Conservation (phyloP, 2,113 vertebrate species). For the Chitala chitala region DNA sequence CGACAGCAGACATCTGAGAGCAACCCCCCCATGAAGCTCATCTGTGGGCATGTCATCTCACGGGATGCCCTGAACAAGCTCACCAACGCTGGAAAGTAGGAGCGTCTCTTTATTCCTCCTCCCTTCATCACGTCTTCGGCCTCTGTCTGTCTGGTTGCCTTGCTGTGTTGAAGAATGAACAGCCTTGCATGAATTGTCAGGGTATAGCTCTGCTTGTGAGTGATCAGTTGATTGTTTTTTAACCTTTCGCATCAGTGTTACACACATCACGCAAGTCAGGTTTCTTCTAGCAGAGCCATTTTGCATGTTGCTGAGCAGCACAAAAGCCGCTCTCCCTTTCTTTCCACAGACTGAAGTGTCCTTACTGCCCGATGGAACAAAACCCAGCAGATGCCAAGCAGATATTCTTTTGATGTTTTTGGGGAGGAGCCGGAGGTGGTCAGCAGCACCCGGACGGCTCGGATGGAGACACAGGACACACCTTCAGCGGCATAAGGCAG, state of each 20-base stretch:
- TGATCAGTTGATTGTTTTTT: too few relatives aligned
- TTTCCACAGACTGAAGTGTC: constrained; percentile 75
- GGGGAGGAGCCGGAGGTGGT: background rate
- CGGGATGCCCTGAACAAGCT: constrained; percentile 85
- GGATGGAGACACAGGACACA: constrained; percentile 27
- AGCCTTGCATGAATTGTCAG: too few relatives aligned
- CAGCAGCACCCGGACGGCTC: background rate
- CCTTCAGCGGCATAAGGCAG: constrained; percentile 13
- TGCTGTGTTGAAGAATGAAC: too few relatives aligned
- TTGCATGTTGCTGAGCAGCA: background rate
- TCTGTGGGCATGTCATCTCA: constrained; percentile 84
- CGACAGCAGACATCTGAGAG: constrained; percentile 83
- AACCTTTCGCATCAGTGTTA: too few relatives aligned
- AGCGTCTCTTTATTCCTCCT: background rate
- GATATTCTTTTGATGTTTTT: constrained; percentile 76
- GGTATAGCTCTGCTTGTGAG: too few relatives aligned
- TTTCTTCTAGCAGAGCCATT: too few relatives aligned
- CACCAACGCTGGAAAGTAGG: constrained; percentile 83
- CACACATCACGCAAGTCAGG: too few relatives aligned
- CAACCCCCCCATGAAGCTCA: constrained; percentile 85
- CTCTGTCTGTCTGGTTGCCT: background rate
- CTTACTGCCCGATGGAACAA: constrained; percentile 88
- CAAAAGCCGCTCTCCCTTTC: background rate
- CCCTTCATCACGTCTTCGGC: background rate
- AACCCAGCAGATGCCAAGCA: constrained; percentile 84